Conservation (phyloP, 2,797 vertebrate species). For the Pelodytes ibericus region DNA sequence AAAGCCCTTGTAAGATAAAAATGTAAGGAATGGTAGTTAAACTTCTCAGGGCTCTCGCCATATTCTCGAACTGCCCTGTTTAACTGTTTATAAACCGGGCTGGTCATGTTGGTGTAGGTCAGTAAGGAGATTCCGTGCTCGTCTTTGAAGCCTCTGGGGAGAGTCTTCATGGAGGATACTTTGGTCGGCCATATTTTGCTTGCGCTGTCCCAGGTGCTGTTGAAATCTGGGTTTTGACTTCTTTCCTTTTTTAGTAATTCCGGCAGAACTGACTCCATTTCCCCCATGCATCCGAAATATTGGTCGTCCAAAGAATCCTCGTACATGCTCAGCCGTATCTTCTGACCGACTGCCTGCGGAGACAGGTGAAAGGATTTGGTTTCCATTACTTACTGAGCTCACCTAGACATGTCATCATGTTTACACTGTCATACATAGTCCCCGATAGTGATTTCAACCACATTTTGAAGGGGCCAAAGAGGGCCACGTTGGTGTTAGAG, state of each 20-base stretch:
- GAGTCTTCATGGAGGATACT: not conserved
- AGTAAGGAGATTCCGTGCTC: constrained; percentile 61
- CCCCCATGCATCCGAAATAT: constrained; percentile 59
- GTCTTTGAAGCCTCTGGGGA: constrained; percentile 59
- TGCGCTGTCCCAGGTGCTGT: constrained; percentile 56
- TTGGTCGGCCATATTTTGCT: constrained; percentile 53
- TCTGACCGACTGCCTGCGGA: not conserved
- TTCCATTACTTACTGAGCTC: not conserved
- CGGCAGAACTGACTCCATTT: constrained; percentile 57
- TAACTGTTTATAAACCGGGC: constrained; percentile 57
- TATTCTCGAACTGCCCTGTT: constrained; percentile 52
- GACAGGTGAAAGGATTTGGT: not conserved
- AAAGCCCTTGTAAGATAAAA: constrained; percentile 65
- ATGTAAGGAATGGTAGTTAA: constrained; percentile 65
- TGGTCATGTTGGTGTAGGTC: constrained; percentile 41
- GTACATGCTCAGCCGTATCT: constrained; percentile 24
- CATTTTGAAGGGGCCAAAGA: too few species aligned
- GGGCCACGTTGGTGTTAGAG: too few species aligned
- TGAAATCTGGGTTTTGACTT: constrained; percentile 37
- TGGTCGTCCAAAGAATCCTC: constrained; percentile 62
- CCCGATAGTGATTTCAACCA: too few species aligned
- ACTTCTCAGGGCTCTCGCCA: constrained; percentile 56
- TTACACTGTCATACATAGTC: too few species aligned
- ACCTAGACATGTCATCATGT: too few species aligned
- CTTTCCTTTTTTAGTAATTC: constrained; percentile 58